Percentiles rank a stretch among this genome's conserved stretches.
phyloP scores from a whole-genome alignment of 1,140 invertebrate genomes.

The Orius insidiosus region DNA sequence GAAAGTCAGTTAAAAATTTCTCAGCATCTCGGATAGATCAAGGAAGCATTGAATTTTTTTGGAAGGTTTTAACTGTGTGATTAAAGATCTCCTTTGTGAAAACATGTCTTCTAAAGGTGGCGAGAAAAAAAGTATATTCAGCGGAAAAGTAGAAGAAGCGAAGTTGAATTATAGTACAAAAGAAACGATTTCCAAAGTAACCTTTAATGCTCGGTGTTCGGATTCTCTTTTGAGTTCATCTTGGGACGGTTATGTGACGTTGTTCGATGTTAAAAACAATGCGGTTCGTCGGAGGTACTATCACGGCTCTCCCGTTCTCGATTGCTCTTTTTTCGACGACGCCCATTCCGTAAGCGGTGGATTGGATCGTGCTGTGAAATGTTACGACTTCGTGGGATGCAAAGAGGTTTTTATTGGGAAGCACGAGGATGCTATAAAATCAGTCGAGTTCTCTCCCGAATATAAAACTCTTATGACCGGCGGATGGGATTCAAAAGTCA shows the following conservation, averaged over 20 bases:
- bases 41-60: too few relatives aligned
- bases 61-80: too few relatives aligned
- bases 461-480: neutral
- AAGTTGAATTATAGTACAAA: neutral
- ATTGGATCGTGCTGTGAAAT: neutral
- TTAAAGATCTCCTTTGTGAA: too few relatives aligned
- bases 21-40: too few relatives aligned
- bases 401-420: conserved; percentile 2
- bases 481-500: conserved; percentile 1
- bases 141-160: neutral
- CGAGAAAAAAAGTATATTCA: neutral
- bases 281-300: neutral
- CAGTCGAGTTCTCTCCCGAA: neutral
- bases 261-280: conserved; percentile 3
- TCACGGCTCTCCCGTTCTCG: conserved; percentile 1
- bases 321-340: conserved; percentile 4
- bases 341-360: conserved; percentile 3
- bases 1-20: too few relatives aligned
- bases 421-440: neutral
- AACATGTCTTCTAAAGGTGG: neutral
- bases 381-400: neutral
- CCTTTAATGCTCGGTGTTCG: neutral
- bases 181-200: neutral
- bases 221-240: neutral
- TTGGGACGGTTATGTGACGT: conserved; percentile 1